Conservation (phyloP, 2,888 invertebrate species). For the Choristoneura rosaceana region DNA sequence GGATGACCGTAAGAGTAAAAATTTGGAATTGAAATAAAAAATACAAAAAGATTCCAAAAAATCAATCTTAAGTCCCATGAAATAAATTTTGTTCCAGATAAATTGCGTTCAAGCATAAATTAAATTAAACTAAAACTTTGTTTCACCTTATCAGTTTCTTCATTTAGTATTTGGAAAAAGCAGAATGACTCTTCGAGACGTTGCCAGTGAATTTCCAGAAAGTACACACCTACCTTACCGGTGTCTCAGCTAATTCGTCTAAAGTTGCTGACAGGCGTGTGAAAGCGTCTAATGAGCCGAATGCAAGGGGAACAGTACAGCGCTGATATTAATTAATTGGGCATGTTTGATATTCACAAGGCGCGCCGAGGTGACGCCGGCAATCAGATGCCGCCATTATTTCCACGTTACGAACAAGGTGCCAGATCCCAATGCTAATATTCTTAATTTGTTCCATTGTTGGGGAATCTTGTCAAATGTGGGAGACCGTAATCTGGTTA, state of each 20-base stretch:
- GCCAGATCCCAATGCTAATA: conserved; percentile 61
- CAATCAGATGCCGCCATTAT: conserved; percentile 70
- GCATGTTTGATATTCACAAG: conserved; percentile 64
- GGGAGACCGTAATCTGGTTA: conserved; percentile 33
- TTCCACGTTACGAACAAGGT: conserved; percentile 71
- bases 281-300: conserved; percentile 34
- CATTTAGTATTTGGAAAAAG: background rate
- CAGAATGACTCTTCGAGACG: background rate
- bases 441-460: conserved; percentile 45
- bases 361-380: conserved; percentile 61
- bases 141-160: too few species aligned
- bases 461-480: conserved; percentile 36
- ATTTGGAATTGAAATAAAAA: too few species aligned
- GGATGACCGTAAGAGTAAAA: too few species aligned
- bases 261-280: conserved; percentile 24
- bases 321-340: conserved; percentile 40
- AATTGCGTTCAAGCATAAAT: too few species aligned
- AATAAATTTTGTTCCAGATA: too few species aligned
- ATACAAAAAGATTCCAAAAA: too few species aligned
- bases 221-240: background rate
- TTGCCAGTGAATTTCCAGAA: background rate
- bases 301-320: conserved; percentile 29
- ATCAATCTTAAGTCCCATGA: background rate
- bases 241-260: conserved; percentile 5
- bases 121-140: too few species aligned